A percentile compares a stretch with the other conserved stretches of the same genome.
phyloP scores from a whole-genome alignment of 2,797 vertebrate genomes.

The Pteropus rufus region DNA sequence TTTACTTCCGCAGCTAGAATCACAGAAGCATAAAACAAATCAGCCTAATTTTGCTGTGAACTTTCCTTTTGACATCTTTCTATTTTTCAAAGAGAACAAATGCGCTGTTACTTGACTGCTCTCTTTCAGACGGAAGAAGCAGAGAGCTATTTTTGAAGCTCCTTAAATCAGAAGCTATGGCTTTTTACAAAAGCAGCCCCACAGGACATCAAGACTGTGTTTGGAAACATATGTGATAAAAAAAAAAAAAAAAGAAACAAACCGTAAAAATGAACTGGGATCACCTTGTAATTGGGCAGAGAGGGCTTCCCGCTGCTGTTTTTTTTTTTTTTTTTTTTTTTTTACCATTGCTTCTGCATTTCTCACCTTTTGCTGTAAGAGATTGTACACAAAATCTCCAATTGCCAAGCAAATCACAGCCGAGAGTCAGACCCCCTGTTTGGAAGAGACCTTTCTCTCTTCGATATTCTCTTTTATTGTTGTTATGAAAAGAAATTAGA shows the following conservation, averaged over 20 bases:
- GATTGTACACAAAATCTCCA: conserved; percentile 82
- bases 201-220: conserved; percentile 85
- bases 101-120: conserved; percentile 80
- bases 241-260: conserved; percentile 83
- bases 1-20: conserved; percentile 75
- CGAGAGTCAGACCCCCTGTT: conserved; percentile 80
- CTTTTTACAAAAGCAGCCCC: conserved; percentile 87
- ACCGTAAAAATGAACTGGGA: conserved; percentile 85
- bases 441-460: conserved; percentile 79
- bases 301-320: conserved; percentile 83
- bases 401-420: conserved; percentile 82
- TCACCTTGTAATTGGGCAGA: conserved; percentile 88
- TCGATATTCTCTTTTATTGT: conserved; percentile 76
- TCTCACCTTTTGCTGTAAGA: conserved; percentile 82
- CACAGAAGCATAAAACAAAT: conserved; percentile 82
- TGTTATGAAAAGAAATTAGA: conserved; percentile 78
- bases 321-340: conserved; percentile 82
- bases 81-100: conserved; percentile 85
- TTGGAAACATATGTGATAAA: conserved; percentile 86
- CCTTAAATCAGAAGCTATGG: conserved; percentile 86
- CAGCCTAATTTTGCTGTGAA: conserved; percentile 83
- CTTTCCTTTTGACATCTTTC: conserved; percentile 83
- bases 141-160: conserved; percentile 86
- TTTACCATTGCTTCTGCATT: conserved; percentile 77
- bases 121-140: conserved; percentile 81